phyloP scores from a whole-genome alignment of 37 sponge, comb jelly and placozoan genomes.

The Beroe forskalii region DNA sequence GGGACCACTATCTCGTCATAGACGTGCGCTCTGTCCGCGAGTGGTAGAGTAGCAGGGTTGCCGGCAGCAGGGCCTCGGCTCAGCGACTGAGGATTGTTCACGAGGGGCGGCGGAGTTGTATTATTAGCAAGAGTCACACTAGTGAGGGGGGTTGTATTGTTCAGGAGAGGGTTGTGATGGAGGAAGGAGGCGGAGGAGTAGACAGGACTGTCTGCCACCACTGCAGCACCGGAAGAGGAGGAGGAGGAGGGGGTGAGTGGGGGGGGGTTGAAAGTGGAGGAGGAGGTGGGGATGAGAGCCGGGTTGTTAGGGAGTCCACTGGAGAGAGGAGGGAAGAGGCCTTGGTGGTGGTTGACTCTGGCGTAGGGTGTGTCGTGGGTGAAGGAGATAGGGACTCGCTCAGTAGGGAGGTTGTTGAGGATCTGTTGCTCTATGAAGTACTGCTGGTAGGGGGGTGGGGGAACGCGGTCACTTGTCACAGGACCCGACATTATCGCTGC shows the following conservation, averaged over 20 bases:
- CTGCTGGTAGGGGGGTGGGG: conserved; percentile 59
- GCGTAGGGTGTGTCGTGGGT: not conserved
- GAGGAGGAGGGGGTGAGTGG: too few relatives aligned
- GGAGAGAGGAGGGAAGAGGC: not conserved
- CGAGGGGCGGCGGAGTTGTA: not conserved
- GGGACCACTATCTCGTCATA: conserved; percentile 61
- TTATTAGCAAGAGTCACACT: not conserved
- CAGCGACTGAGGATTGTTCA: too few relatives aligned
- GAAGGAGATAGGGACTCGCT: conserved; percentile 57
- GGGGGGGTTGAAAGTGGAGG: not conserved
- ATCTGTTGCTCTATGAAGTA: conserved; percentile 44
- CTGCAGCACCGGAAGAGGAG: not conserved
- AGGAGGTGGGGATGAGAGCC: not conserved
- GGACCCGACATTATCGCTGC: conserved; percentile 47
- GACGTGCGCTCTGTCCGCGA: conserved; percentile 47
- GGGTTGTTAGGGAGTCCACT: too few relatives aligned
- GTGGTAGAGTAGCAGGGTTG: too few relatives aligned
- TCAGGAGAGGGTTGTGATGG: not conserved
- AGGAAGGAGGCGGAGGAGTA: conserved; percentile 39
- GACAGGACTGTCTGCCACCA: not conserved
- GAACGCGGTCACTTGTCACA: not conserved
- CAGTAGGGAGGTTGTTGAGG: conserved; percentile 35
- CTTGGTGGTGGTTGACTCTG: not conserved
- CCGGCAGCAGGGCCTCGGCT: too few relatives aligned
- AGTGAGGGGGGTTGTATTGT: not conserved